These are phyloP conservation scores for Drosophila sp. DNA, from an alignment of 1,140 invertebrate species.

Conservation along the genomic window DNA sequence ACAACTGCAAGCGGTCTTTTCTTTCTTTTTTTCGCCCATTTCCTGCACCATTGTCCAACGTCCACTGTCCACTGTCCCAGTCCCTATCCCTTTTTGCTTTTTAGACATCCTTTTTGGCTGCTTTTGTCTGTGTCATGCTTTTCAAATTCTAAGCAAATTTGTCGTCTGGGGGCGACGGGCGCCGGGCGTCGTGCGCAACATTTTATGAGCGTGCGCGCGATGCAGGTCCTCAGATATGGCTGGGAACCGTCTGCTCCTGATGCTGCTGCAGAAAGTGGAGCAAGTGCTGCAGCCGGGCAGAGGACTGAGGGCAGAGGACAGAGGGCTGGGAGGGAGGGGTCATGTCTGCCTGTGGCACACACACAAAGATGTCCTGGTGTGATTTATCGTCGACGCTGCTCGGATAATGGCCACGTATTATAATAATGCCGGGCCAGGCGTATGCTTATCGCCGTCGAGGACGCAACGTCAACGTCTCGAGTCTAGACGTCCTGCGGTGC, in stretches of 20 bases:
- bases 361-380: conserved; percentile 81
- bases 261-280: conserved; percentile 28
- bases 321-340: not conserved
- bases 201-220: conserved; percentile 80
- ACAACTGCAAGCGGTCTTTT: conserved; percentile 34
- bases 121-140: conserved; percentile 72
- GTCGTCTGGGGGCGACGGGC: conserved; percentile 62
- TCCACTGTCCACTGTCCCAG: conserved; percentile 23
- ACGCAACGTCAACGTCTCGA: conserved; percentile 77
- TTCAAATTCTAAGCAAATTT: conserved; percentile 82
- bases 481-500: conserved; percentile 79
- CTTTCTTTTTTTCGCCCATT: conserved; percentile 35
- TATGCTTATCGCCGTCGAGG: conserved; percentile 76
- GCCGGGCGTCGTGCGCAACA: conserved; percentile 67
- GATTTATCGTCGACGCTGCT: conserved; percentile 76
- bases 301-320: not conserved
- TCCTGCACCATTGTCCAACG: conserved; percentile 6
- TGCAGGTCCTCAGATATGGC: conserved; percentile 72
- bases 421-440: conserved; percentile 80
- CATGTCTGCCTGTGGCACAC: conserved; percentile 69
- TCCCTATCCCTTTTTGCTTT: not conserved
- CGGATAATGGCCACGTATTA: conserved; percentile 81
- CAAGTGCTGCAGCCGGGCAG: not conserved
- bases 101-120: conserved; percentile 14
- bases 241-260: conserved; percentile 62